Evolutionary conservation across 2,113 vertebrate species (phyloP).

Genomic region (Psilopsiagon aurifrons): DNA sequence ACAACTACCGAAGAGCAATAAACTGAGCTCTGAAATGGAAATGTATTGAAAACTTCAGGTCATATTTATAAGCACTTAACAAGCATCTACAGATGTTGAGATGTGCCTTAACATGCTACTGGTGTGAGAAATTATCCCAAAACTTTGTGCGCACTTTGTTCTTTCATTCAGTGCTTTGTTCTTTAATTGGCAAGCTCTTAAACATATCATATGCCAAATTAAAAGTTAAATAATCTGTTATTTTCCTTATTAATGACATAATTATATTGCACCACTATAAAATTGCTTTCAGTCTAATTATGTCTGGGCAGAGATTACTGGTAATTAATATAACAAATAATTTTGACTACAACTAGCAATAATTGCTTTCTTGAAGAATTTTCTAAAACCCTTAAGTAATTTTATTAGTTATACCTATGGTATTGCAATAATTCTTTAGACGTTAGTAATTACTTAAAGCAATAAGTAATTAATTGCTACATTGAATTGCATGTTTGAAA

Average conservation of each 20-base stretch:
- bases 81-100: not conserved
- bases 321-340: constrained; percentile 71
- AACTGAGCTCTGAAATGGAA: not conserved
- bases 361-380: constrained; percentile 59
- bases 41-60: not conserved
- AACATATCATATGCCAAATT: constrained; percentile 31
- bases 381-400: constrained; percentile 60
- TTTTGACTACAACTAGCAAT: constrained; percentile 59
- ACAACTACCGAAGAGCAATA: not conserved
- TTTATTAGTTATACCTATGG: constrained; percentile 26
- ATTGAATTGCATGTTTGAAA: not conserved
- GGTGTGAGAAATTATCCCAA: not conserved
- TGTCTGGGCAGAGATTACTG: constrained; percentile 38
- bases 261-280: constrained; percentile 48
- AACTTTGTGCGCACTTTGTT: not conserved
- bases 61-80: not conserved
- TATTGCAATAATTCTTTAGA: constrained; percentile 20
- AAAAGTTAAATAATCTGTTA: constrained; percentile 55
- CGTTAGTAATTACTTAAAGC: constrained; percentile 42
- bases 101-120: not conserved
- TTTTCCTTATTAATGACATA: constrained; percentile 69
- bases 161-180: not conserved
- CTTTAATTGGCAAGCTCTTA: constrained; percentile 33
- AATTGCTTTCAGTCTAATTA: constrained; percentile 54
- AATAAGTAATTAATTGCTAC: not conserved